phyloP scores from a whole-genome alignment of 2,113 vertebrate species.

The Rhabdornis inornatus region DNA sequence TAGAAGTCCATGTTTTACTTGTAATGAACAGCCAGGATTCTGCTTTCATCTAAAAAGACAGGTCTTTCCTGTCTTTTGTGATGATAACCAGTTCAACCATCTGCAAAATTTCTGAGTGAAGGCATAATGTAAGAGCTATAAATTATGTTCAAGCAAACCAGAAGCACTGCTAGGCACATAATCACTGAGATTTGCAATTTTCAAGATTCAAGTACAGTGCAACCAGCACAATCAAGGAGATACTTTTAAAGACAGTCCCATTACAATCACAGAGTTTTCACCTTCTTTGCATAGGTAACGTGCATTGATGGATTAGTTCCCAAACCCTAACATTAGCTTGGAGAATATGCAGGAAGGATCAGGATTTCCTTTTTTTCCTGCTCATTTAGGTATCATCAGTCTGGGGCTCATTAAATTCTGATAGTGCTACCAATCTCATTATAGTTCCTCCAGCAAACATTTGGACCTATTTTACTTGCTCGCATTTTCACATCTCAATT shows the following conservation, averaged over 20 bases:
- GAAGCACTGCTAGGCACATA: conserved; percentile 29
- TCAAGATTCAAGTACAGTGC: conserved; percentile 32
- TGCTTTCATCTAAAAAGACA: background rate
- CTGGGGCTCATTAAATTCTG: background rate
- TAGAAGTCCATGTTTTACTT: background rate
- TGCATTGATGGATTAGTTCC: conserved; percentile 7
- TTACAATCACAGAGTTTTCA: conserved; percentile 64
- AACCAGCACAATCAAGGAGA: conserved; percentile 57
- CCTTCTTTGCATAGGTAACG: conserved; percentile 33
- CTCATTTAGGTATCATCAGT: background rate
- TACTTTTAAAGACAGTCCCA: conserved; percentile 41
- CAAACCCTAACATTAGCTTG: background rate
- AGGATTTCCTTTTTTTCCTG: background rate
- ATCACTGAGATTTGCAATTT: conserved; percentile 60
- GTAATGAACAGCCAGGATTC: background rate
- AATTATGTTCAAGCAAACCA: conserved; percentile 50
- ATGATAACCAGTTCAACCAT: background rate
- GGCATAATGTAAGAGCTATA: conserved; percentile 14
- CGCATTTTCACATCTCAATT: background rate
- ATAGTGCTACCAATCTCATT: background rate
- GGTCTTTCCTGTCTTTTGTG: background rate
- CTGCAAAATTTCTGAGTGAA: conserved; percentile 35
- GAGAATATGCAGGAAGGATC: background rate
- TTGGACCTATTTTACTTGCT: background rate
- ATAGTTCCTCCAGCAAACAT: background rate